These are phyloP conservation scores for Meliscaeva auricollis DNA, from an alignment of 2,888 invertebrate genomes.

Conservation along the genomic window DNA sequence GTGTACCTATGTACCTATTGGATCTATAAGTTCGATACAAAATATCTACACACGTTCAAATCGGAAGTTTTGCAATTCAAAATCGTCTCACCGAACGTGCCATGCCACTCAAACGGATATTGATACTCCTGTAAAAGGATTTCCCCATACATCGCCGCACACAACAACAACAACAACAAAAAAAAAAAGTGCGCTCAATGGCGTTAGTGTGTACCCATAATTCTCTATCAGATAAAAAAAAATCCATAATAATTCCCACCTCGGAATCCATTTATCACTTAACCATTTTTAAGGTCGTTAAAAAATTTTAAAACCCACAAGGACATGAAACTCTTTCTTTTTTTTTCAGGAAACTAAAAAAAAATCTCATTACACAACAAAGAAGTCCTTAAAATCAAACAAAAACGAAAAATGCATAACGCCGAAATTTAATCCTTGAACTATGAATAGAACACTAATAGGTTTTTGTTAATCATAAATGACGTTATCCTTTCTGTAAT, in stretches of 20 bases:
- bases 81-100: conserved; percentile 54
- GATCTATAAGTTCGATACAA: conserved; percentile 24
- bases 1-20: not conserved
- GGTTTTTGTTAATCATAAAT: conserved; percentile 76
- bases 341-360: not conserved
- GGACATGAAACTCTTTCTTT: conserved; percentile 57
- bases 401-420: conserved; percentile 45
- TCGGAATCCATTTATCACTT: conserved; percentile 68
- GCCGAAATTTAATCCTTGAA: conserved; percentile 69
- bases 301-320: conserved; percentile 72
- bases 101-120: conserved; percentile 59
- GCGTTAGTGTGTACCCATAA: too few relatives aligned
- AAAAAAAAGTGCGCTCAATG: too few relatives aligned
- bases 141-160: conserved; percentile 34
- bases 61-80: conserved; percentile 74
- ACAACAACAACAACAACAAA: too few relatives aligned
- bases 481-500: conserved; percentile 68
- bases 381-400: conserved; percentile 27
- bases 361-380: conserved; percentile 64
- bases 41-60: conserved; percentile 58
- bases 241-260: conserved; percentile 66
- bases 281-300: conserved; percentile 42
- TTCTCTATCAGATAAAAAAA: not conserved
- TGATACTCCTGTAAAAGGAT: conserved; percentile 72
- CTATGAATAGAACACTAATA: conserved; percentile 69